Evolutionary conservation across 2,797 vertebrate species (phyloP), one percentile per base, ranked within the genome.

Genomic region (Melanitta fusca): DNA sequence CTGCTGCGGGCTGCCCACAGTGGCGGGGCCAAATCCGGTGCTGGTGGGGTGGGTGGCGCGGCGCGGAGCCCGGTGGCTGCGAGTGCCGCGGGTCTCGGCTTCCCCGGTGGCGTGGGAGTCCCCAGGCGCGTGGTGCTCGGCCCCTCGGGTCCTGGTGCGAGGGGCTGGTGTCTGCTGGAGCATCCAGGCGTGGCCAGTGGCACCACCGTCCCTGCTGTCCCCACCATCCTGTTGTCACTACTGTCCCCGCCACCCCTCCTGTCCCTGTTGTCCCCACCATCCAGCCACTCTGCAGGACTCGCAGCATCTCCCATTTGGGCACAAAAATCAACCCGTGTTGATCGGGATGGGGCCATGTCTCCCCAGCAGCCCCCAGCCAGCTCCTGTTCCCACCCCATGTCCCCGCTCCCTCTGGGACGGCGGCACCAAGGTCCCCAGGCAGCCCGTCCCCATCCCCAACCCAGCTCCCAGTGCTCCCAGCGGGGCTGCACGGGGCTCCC

Each of bases 281-380:
- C 25, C 56, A 73, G 27, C 12, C n/a, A 56, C 62, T 36, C 69
- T 78, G 41, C 78, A 73, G 28, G 43, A 25, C 10, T 25, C 18
- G 14, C 10, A 36, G 58, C 45, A 34, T 22, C n/a, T 79, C 58
- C 19, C 11, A 1, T 47, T 53, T 0, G 1, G 53, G 22, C 25
- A 38, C 57, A 70, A 58, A 71, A 39, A 5, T 11, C 21, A 14
- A 36, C 65, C 24, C 1, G 3, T 10, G 6, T 45, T 22, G 3
- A 15, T 2, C 0, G 22, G 58, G 41, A n/a, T 3, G 34, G 11
- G 28, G 45, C 7, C 0, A 0, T 8, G 28, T 13, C 8, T 6
- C 2, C 61, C 22, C 19, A 5, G 7, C 20, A 0, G 13, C 16
- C 20, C 36, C 24, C 1, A 0, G 16, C 13, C 49, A 6, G 56